phyloP scores from a whole-genome alignment of 30 jellyfish, hydroid and myxozoan species.

The Aurelia aurita region DNA sequence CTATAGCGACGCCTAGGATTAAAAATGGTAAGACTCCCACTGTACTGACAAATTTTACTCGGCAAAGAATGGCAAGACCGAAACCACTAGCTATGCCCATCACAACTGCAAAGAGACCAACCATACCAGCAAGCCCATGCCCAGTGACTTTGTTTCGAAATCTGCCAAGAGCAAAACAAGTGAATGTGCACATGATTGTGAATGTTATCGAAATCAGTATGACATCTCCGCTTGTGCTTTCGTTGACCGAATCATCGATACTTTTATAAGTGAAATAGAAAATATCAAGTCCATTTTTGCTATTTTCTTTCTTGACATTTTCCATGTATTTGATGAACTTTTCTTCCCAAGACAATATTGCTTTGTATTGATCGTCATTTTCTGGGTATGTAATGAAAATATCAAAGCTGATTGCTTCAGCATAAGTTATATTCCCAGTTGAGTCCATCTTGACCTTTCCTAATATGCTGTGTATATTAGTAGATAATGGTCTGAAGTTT shows the following conservation, averaged over 20 bases:
- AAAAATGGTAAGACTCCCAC: constrained; percentile 63
- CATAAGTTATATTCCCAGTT: constrained; percentile 6
- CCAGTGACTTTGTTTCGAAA: constrained; percentile 40
- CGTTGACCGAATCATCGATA: constrained; percentile 55
- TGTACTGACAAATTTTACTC: constrained; percentile 28
- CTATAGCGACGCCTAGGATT: constrained; percentile 60
- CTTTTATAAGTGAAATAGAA: constrained; percentile 29
- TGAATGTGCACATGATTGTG: constrained; percentile 45
- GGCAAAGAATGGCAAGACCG: constrained; percentile 39
- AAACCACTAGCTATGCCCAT: constrained; percentile 54
- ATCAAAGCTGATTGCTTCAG: constrained; percentile 12
- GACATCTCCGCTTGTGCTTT: constrained; percentile 57
- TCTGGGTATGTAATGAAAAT: constrained; percentile 11
- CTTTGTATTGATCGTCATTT: constrained; percentile 18
- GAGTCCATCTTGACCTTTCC: constrained; percentile 17
- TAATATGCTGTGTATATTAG: neutral
- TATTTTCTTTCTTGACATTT: neutral
- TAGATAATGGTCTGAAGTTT: constrained; percentile 29
- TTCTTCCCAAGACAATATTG: constrained; percentile 16
- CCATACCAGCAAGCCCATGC: constrained; percentile 53
- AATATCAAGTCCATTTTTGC: constrained; percentile 16
- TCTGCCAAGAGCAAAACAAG: constrained; percentile 36
- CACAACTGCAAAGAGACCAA: constrained; percentile 34
- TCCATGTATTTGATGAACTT: constrained; percentile 19
- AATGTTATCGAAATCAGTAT: constrained; percentile 28